phyloP scores from a whole-genome alignment of 2,888 invertebrate genomes.

The Lydus trimaculatus region DNA sequence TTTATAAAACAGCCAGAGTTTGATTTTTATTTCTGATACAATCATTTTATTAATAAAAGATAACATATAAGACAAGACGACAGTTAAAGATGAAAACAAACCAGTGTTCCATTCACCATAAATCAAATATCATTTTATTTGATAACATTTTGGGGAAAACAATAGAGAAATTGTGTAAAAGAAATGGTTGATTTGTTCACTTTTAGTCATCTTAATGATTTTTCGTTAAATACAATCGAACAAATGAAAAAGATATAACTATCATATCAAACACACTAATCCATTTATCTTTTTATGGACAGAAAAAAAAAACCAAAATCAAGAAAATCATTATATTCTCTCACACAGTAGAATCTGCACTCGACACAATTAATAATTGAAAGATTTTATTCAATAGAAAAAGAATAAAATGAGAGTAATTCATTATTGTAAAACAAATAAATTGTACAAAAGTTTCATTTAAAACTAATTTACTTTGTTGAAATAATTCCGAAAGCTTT shows the following conservation, averaged over 20 bases:
- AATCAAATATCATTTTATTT: not conserved
- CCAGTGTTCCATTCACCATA: not conserved
- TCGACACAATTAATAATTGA: constrained; percentile 4
- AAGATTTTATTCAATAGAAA: not conserved
- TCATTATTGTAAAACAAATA: not conserved
- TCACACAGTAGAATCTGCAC: not conserved
- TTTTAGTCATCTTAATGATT: not conserved
- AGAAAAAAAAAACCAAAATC: not conserved
- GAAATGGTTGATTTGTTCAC: not conserved
- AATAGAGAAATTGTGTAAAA: not conserved
- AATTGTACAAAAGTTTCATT: not conserved
- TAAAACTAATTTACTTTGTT: constrained; percentile 1
- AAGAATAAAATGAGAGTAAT: not conserved
- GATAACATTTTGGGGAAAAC: not conserved
- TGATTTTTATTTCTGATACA: no score
- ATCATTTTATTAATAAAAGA: no score
- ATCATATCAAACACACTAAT: not conserved
- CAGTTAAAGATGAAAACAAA: not conserved
- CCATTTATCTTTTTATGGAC: not conserved
- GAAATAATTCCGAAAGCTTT: not conserved
- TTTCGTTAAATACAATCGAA: not conserved
- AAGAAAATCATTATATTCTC: not conserved
- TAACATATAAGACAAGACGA: not conserved
- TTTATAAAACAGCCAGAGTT: no score
- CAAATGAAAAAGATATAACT: not conserved